These are phyloP conservation scores for Anolis sagrei DNA, from an alignment of 2,113 vertebrate genomes.

Conservation along the genomic window DNA sequence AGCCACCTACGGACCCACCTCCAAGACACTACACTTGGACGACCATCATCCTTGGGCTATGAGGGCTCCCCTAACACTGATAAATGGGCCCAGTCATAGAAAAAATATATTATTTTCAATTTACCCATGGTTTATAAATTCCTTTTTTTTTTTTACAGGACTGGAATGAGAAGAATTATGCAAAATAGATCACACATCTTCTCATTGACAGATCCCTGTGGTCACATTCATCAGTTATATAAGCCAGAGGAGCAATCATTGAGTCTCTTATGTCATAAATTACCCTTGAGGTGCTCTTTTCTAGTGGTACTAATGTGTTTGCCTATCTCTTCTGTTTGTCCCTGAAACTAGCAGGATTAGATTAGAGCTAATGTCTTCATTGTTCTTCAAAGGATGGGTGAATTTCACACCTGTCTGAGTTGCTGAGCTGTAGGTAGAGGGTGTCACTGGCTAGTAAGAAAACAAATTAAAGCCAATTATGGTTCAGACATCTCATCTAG, in stretches of 20 bases:
- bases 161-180: background rate
- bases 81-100: background rate
- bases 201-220: background rate
- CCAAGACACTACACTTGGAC: too few species aligned
- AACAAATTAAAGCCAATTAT: constrained; percentile 12
- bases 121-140: background rate
- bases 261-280: background rate
- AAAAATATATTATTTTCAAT: background rate
- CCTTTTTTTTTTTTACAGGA: background rate
- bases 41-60: too few species aligned
- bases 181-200: background rate
- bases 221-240: background rate
- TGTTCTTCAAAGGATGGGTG: constrained; percentile 15
- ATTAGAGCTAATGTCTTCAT: constrained; percentile 15
- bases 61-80: too few species aligned
- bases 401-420: constrained; percentile 19
- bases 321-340: constrained; percentile 3
- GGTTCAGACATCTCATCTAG: background rate
- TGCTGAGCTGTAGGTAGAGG: background rate
- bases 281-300: background rate
- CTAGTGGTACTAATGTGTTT: constrained; percentile 20
- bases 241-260: background rate
- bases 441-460: background rate
- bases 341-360: constrained; percentile 4
- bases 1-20: too few species aligned